Percentiles rank a stretch among this genome's conserved stretches.
phyloP scores from a whole-genome alignment of 2,113 vertebrate genomes.

The Laticauda laticaudata region DNA sequence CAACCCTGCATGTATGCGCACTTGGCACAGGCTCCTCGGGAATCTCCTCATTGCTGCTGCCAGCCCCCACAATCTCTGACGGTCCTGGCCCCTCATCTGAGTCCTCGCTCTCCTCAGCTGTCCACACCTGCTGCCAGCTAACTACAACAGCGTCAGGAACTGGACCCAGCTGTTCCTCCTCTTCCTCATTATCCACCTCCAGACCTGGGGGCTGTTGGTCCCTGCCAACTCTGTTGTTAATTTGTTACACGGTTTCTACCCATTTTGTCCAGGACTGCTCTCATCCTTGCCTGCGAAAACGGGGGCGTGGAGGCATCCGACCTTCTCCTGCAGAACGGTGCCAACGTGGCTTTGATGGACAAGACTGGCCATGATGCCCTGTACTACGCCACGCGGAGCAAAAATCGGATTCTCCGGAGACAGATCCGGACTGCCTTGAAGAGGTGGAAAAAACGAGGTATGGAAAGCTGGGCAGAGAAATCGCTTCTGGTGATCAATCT shows the following conservation, averaged over 20 bases:
- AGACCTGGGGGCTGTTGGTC: no score
- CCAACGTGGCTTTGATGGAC: conserved; percentile 26
- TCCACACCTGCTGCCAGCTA: no score
- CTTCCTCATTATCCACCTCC: no score
- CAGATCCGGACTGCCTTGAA: conserved; percentile 37
- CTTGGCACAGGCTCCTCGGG: no score
- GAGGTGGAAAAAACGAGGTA: conserved; percentile 48
- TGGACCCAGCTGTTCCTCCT: no score
- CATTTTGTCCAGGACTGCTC: conserved; percentile 55
- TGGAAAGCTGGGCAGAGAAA: background rate
- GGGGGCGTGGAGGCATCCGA: conserved; percentile 58
- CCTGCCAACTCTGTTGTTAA: no score
- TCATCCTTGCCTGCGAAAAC: conserved; percentile 65
- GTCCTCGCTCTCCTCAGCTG: no score
- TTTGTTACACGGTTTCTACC: background rate
- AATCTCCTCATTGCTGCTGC: no score
- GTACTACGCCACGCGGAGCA: background rate
- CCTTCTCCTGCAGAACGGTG: conserved; percentile 64
- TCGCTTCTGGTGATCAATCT: background rate
- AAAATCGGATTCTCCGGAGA: conserved; percentile 14
- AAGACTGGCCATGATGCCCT: conserved; percentile 39
- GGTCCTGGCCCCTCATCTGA: no score
- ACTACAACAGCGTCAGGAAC: no score
- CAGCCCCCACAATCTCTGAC: no score
- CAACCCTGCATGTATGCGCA: no score